Base-by-base conservation (phyloP, 2,113 vertebrate genomes). In the Labrus mixtus region DNA sequence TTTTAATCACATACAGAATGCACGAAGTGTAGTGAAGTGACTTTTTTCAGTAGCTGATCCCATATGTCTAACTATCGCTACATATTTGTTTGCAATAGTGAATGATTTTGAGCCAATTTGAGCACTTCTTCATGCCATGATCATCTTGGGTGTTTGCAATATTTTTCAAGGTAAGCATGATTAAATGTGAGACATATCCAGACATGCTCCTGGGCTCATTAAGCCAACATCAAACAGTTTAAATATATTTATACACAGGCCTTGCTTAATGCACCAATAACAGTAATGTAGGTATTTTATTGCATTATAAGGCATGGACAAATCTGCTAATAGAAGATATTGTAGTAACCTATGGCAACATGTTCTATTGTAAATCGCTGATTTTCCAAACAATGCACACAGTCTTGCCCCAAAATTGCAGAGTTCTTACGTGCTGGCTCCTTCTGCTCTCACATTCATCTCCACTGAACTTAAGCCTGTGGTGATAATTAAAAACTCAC, bases 401-500 rank as follows among this genome's bases (percentile, higher is more conserved):
- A 63, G 37, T 11, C 51, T 10, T 43, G 12, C 37, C n/a, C 56
- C 6, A 11, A n/a, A 54, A 20, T 20, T 59, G 33, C 54, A 73
- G 69, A 55, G 50, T 51, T 54, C 43, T 48, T 29, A 39, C 58
- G n/a, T 17, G 36, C 23, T 1, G 7, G 20, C 60, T 66, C 54
- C 25, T 37, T 65, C 12, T 36, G 60, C 46, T 82, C 56, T 82
- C 22, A 23, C 59, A 59, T 70, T 29, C 56, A 69, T 64, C 43
- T 58, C 43, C 36, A 66, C 39, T 63, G 53, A 69, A 60, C 29
- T 39, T 68, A 36, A 75, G 67, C 61, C 72, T 59, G 56, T 72
- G 76, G 71, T 79, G 72, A 79, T 76, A 57, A 76, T 79, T 72
- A 68, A 75, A 75, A 71, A 54, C n/a, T 76, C 57, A 56, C 19